These are phyloP conservation scores for Drosophila koepferae DNA, from an alignment of 2,888 invertebrate species.

Conservation along the genomic window DNA sequence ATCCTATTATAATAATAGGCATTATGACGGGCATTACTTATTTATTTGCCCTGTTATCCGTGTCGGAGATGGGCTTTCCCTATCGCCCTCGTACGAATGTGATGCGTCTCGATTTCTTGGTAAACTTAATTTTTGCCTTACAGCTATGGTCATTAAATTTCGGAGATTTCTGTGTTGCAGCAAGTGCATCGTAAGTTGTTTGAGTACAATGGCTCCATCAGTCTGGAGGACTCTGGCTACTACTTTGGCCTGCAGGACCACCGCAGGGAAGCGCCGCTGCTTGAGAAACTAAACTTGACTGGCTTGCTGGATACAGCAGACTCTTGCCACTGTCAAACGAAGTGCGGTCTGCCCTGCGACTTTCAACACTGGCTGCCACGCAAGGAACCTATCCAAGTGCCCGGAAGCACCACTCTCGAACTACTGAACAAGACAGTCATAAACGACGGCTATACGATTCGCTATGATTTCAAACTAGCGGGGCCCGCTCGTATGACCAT, in stretches of 20 bases:
- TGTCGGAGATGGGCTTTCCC: conserved; percentile 87
- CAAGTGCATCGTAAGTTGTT: conserved; percentile 85
- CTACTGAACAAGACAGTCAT: conserved; percentile 63
- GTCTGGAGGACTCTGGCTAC: conserved; percentile 85
- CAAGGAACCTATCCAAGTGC: conserved; percentile 58
- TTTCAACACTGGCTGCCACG: conserved; percentile 78
- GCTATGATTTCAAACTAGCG: conserved; percentile 70
- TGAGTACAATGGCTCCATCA: conserved; percentile 78
- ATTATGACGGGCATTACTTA: conserved; percentile 65
- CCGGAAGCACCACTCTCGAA: conserved; percentile 67
- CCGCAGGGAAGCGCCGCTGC: conserved; percentile 59
- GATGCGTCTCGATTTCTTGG: conserved; percentile 85
- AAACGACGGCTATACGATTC: conserved; percentile 45
- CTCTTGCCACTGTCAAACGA: conserved; percentile 70
- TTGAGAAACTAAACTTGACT: conserved; percentile 57
- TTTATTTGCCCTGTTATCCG: conserved; percentile 77
- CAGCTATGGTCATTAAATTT: accelerated
- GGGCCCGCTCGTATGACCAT: conserved; percentile 81
- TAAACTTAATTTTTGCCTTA: conserved; percentile 65
- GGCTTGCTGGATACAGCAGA: conserved; percentile 51
- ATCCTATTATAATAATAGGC: conserved; percentile 70
- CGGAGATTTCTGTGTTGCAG: conserved; percentile 70
- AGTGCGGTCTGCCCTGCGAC: conserved; percentile 80
- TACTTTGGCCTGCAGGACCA: conserved; percentile 86
- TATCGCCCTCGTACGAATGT: conserved; percentile 86